Conservation (phyloP, 2,888 invertebrate genomes). For the Cloeon dipterum region DNA sequence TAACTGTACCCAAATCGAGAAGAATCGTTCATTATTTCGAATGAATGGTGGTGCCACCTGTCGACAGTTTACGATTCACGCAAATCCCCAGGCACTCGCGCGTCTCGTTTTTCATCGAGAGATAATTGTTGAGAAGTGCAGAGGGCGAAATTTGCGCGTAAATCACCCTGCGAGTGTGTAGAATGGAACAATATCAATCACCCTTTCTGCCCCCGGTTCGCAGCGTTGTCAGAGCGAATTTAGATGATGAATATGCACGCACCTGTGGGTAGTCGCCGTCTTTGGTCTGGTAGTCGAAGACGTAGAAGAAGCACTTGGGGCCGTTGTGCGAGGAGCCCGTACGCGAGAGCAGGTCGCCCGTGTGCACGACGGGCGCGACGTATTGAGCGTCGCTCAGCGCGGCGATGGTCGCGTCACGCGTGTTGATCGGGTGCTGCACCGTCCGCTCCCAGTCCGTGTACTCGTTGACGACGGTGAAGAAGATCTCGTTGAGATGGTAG, state of each 20-base stretch:
- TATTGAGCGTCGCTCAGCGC: constrained; percentile 87
- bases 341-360: constrained; percentile 51
- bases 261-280: constrained; percentile 75
- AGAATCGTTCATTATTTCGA: no score
- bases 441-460: constrained; percentile 96
- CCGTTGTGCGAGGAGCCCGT: constrained; percentile 37
- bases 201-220: no score
- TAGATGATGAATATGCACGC: constrained; percentile 12
- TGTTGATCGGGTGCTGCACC: constrained; percentile 70
- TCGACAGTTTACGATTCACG: no score
- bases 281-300: constrained; percentile 78
- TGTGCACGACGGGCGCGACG: constrained; percentile 71
- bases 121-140: no score
- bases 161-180: no score
- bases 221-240: no score
- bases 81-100: no score
- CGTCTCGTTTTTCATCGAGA: no score
- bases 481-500: constrained; percentile 89
- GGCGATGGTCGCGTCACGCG: constrained; percentile 69
- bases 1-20: no score
- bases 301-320: constrained; percentile 64
- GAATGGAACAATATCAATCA: no score
- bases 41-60: no score
- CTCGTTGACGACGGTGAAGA: constrained; percentile 87
- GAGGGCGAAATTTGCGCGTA: no score